Evolutionary conservation across 2,888 invertebrate species (phyloP).

Genomic region (Axea sp.): DNA sequence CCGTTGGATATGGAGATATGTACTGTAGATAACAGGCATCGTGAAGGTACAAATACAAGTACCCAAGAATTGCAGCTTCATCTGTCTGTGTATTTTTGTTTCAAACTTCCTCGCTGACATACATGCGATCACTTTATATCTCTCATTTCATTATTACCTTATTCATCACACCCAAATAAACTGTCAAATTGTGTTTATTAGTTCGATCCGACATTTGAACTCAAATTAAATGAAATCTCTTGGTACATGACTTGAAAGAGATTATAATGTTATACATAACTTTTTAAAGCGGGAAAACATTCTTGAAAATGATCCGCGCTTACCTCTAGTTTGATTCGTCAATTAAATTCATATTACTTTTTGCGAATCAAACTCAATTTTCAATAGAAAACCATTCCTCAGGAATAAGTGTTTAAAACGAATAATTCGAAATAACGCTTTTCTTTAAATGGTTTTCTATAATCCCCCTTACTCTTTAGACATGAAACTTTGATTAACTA

Average conservation of each 20-base stretch:
- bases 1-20: conserved; percentile 31
- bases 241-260: conserved; percentile 35
- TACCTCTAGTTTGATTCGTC: conserved; percentile 5
- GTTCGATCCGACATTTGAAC: conserved; percentile 1
- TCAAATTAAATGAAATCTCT: conserved; percentile 33
- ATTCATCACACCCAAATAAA: conserved; percentile 6
- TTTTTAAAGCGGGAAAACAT: conserved; percentile 54
- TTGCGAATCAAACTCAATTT: conserved; percentile 5
- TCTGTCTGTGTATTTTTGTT: conserved; percentile 21
- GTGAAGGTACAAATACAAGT: conserved; percentile 65
- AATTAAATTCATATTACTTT: not conserved
- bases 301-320: conserved; percentile 43
- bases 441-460: conserved; percentile 6
- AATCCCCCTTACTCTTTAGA: not conserved
- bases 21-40: conserved; percentile 29
- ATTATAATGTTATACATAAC: conserved; percentile 6
- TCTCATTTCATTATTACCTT: conserved; percentile 25
- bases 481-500: conserved; percentile 35
- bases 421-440: too few relatives aligned
- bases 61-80: conserved; percentile 57
- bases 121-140: conserved; percentile 13
- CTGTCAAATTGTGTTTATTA: not conserved
- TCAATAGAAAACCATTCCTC: conserved; percentile 10
- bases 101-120: conserved; percentile 9
- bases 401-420: too few relatives aligned